Percentiles rank a stretch among this genome's conserved stretches.
Conservation (phyloP, 2,797 vertebrate genomes). For the Lithobates sylvaticus region DNA sequence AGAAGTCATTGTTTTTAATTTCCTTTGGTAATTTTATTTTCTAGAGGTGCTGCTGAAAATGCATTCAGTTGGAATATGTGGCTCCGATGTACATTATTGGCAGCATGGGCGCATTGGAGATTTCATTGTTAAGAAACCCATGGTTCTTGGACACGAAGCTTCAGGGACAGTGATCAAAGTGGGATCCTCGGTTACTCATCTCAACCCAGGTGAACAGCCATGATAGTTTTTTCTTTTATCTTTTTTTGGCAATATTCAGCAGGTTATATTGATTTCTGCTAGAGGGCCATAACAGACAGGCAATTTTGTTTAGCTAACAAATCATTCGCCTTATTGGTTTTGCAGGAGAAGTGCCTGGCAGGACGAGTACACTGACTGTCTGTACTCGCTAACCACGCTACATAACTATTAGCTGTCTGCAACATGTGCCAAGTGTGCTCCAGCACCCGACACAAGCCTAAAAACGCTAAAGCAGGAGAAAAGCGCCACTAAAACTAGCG, state of each 20-base stretch:
- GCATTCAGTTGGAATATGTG: slow-evolving; percentile 97
- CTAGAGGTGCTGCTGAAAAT: slow-evolving; percentile 92
- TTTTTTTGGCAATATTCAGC: neutral
- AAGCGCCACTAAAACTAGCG: too few relatives aligned
- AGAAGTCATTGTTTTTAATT: neutral
- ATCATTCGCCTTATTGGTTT: too few relatives aligned
- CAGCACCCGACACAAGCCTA: too few relatives aligned
- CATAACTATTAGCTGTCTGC: too few relatives aligned
- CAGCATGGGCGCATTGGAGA: slow-evolving; percentile 88
- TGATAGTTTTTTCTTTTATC: neutral
- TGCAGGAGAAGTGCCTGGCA: too few relatives aligned
- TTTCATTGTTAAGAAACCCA: slow-evolving; percentile 86
- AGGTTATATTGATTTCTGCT: neutral
- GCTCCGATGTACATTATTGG: slow-evolving; percentile 96
- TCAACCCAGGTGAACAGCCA: slow-evolving; percentile 81
- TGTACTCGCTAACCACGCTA: too few relatives aligned
- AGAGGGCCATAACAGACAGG: neutral
- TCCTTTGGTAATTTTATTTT: neutral
- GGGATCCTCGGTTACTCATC: slow-evolving; percentile 85
- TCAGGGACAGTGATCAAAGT: slow-evolving; percentile 88
- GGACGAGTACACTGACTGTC: too few relatives aligned
- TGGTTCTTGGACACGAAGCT: slow-evolving; percentile 94
- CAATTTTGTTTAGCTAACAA: neutral
- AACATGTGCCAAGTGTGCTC: too few relatives aligned
- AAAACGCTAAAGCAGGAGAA: too few relatives aligned